Conservation (phyloP, 2,888 invertebrate genomes). For the Phyto melanocephala region DNA sequence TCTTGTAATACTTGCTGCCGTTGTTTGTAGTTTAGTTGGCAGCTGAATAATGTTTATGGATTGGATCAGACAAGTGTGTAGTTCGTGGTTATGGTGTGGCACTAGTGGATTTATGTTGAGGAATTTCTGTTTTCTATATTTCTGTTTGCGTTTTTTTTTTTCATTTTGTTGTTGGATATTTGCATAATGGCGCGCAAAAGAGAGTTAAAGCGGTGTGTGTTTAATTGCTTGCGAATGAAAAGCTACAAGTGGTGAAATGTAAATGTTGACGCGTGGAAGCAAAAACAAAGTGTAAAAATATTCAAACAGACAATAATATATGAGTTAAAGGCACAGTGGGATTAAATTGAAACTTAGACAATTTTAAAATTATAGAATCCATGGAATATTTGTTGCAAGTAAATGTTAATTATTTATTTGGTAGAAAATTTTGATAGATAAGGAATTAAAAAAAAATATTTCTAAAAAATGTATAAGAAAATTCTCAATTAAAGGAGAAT, state of each 20-base stretch:
- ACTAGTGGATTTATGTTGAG: not conserved
- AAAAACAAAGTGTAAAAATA: slow-evolving; percentile 24
- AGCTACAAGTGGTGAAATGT: slow-evolving; percentile 60
- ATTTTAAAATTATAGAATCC: no score
- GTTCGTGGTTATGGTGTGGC: not conserved
- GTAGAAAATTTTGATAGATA: no score
- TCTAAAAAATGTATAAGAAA: no score
- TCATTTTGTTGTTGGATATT: slow-evolving; percentile 3
- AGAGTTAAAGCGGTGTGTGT: slow-evolving; percentile 14
- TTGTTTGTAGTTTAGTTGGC: not conserved
- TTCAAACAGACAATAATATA: not conserved
- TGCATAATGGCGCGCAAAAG: slow-evolving; percentile 61
- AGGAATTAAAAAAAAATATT: no score
- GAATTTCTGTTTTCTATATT: slow-evolving; percentile 13
- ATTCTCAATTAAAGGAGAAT: no score
- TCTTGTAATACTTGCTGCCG: slow-evolving; percentile 9
- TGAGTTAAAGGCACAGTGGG: slow-evolving; percentile 8
- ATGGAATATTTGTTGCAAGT: no score
- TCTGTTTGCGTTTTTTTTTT: not conserved
- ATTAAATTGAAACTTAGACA: not conserved
- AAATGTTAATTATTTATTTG: no score
- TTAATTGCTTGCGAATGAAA: not conserved
- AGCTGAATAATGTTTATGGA: slow-evolving; percentile 6
- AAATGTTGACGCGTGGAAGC: slow-evolving; percentile 2
- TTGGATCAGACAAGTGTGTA: slow-evolving; percentile 23